phyloP scores from a whole-genome alignment of 1,140 invertebrate genomes.

The Phymorhynchus buccinoides region DNA sequence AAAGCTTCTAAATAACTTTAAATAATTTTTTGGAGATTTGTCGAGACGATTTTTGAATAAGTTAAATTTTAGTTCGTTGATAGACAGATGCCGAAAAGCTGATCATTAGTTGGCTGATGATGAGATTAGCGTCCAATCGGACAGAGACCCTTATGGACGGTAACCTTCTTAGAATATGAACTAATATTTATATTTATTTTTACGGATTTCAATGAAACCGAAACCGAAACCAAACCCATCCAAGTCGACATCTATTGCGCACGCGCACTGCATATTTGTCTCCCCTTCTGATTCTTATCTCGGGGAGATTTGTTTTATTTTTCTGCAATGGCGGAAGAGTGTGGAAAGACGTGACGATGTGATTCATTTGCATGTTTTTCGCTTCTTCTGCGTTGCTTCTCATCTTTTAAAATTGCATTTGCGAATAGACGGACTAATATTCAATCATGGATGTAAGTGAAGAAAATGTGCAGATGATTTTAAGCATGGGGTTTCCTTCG shows the following conservation, averaged over 20 bases:
- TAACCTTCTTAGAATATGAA: background rate
- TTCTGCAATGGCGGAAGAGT: constrained; percentile 26
- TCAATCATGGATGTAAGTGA: constrained; percentile 76
- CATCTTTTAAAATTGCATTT: background rate
- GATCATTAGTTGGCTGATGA: no score
- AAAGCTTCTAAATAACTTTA: no score
- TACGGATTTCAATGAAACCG: background rate
- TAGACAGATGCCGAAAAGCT: no score
- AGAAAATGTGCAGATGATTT: constrained; percentile 73
- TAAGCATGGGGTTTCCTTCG: constrained; percentile 77
- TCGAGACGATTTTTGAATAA: no score
- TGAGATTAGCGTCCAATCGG: background rate
- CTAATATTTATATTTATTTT: background rate
- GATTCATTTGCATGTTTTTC: background rate
- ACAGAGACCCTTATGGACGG: no score
- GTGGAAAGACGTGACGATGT: constrained; percentile 1
- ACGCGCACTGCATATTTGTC: background rate
- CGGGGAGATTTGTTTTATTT: background rate
- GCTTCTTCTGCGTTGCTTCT: background rate
- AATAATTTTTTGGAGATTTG: no score
- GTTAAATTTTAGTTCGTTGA: no score
- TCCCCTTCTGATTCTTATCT: constrained; percentile 10
- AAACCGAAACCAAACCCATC: background rate
- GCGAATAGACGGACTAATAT: background rate
- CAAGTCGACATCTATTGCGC: background rate